A percentile compares a stretch with the other conserved stretches of the same genome.
Conservation (phyloP, 2,797 vertebrate genomes). For the Kryptopterus vitreolus region DNA sequence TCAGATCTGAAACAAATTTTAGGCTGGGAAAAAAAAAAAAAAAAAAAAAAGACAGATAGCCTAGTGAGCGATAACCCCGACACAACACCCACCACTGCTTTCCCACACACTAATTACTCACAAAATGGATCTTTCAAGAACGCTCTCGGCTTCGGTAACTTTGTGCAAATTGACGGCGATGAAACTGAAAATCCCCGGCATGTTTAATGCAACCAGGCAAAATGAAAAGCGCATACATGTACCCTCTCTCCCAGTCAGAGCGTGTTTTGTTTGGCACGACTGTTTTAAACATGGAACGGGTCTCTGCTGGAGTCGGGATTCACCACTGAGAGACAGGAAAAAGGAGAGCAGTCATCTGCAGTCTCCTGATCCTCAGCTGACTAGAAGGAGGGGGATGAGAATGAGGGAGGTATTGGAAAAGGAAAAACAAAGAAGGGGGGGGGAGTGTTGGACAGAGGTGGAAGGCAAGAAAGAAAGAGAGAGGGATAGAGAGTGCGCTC, state of each 20-base stretch:
- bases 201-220: not conserved
- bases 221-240: not conserved
- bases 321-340: constrained; percentile 34
- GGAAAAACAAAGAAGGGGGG: constrained; percentile 4
- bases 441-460: constrained; percentile 7
- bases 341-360: constrained; percentile 55
- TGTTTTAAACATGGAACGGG: constrained; percentile 38
- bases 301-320: constrained; percentile 26
- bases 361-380: constrained; percentile 79
- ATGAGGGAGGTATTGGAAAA: constrained; percentile 4
- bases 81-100: not conserved
- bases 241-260: not conserved
- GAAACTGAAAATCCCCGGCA: not conserved
- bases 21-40: not conserved
- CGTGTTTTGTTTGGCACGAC: constrained; percentile 27
- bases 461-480: constrained; percentile 32
- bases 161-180: constrained; percentile 10
- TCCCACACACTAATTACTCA: constrained; percentile 58
- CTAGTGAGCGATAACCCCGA: not conserved
- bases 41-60: not conserved
- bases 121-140: constrained; percentile 76
- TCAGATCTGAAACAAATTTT: constrained; percentile 26
- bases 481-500: constrained; percentile 49
- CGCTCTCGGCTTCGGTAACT: constrained; percentile 7
- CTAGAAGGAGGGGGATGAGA: constrained; percentile 32